Conservation (phyloP, 2,797 vertebrate genomes). For the Percopsis omiscomaycus region DNA sequence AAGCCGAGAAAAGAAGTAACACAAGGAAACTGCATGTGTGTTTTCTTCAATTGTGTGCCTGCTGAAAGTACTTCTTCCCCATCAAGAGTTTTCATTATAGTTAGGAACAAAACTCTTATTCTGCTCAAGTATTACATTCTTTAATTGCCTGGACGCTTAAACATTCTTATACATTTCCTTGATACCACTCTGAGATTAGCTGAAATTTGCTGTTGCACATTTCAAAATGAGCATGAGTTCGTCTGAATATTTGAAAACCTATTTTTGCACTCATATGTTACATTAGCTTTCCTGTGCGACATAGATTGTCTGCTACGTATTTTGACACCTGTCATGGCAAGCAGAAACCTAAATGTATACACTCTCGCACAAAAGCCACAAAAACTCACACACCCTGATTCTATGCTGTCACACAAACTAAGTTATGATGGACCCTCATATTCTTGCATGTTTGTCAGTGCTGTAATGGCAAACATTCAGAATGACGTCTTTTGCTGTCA, state of each 20-base stretch:
- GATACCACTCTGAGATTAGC: too few relatives aligned
- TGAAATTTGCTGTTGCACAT: too few relatives aligned
- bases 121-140: background rate
- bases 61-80: too few relatives aligned
- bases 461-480: slow-evolving; percentile 29
- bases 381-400: slow-evolving; percentile 5
- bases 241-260: too few relatives aligned
- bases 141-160: too few relatives aligned
- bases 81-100: too few relatives aligned
- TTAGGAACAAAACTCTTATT: background rate
- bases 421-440: slow-evolving; percentile 9
- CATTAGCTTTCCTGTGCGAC: too few relatives aligned
- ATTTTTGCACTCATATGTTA: too few relatives aligned
- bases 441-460: slow-evolving; percentile 14
- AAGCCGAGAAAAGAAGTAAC: background rate
- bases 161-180: too few relatives aligned
- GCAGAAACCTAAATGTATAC: background rate
- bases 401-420: slow-evolving; percentile 11
- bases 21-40: background rate
- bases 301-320: too few relatives aligned
- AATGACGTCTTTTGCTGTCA: slow-evolving; percentile 21
- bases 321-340: too few relatives aligned
- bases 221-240: too few relatives aligned
- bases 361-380: background rate
- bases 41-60: background rate